These are phyloP conservation scores for Ursus arctos DNA, from an alignment of 2,113 vertebrate species.

Conservation along the genomic window DNA sequence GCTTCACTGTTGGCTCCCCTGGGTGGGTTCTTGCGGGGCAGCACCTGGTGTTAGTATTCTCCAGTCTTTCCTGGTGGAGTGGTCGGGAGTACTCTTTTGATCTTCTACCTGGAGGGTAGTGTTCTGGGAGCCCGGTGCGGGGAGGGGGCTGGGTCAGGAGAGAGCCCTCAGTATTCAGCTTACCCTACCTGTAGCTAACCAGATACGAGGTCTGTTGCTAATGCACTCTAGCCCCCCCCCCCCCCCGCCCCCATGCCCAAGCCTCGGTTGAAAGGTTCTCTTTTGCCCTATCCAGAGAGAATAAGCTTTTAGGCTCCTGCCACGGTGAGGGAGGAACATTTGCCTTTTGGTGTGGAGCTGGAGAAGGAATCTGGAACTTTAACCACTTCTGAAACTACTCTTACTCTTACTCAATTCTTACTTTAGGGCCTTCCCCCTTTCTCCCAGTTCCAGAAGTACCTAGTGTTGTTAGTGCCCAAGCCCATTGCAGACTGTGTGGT, in stretches of 20 bases:
- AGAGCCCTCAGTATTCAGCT: background rate
- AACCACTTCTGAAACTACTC: background rate
- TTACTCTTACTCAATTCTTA: background rate
- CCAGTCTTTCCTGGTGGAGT: background rate
- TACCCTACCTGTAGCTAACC: background rate
- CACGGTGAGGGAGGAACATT: background rate
- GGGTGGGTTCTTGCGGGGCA: background rate
- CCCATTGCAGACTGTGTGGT: background rate
- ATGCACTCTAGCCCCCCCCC: background rate
- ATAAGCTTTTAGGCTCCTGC: background rate
- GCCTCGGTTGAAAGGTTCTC: background rate
- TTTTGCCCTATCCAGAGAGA: constrained; percentile 13
- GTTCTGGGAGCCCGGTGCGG: background rate
- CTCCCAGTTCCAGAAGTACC: background rate
- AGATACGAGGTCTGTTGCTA: background rate
- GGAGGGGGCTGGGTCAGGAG: background rate
- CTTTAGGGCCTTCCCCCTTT: background rate
- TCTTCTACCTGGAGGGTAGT: background rate
- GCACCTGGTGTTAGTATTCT: background rate
- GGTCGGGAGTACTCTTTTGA: background rate
- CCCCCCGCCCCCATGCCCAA: no score
- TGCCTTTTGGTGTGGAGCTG: constrained; percentile 19
- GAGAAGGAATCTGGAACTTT: background rate
- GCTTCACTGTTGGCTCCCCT: background rate
- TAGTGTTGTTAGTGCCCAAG: background rate